A percentile compares a stretch with the other conserved stretches of the same genome.
Conservation (phyloP, 2,888 invertebrate genomes). For the Adelognathus sp. region DNA sequence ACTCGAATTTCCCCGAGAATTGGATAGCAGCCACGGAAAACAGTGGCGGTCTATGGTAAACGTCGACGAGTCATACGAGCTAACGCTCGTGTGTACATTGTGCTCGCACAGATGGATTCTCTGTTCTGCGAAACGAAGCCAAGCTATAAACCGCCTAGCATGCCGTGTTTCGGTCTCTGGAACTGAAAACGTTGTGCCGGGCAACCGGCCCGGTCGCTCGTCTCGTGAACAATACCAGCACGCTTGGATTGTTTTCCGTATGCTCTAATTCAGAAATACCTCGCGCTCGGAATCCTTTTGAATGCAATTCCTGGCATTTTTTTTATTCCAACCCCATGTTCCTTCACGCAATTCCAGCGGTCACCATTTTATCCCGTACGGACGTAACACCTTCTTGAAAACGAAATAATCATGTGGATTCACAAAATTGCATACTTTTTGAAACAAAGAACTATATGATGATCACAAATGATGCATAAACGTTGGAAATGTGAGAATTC, state of each 20-base stretch:
- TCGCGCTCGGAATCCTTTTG: neutral
- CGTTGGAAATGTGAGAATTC: too few relatives aligned
- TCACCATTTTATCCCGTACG: neutral
- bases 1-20: constrained; percentile 46
- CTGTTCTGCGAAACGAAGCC: constrained; percentile 7
- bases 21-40: constrained; percentile 48
- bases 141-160: neutral
- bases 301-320: neutral
- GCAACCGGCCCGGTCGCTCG: neutral
- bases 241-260: constrained; percentile 22
- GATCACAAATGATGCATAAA: too few relatives aligned
- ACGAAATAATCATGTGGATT: neutral
- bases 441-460: too few relatives aligned
- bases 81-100: constrained; percentile 1
- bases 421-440: neutral
- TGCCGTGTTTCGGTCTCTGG: constrained; percentile 36
- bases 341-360: neutral
- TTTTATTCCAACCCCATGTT: neutral
- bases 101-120: constrained; percentile 29
- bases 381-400: neutral
- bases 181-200: constrained; percentile 24
- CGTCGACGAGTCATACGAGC: constrained; percentile 33
- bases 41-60: constrained; percentile 47
- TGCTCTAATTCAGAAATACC: neutral
- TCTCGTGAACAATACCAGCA: constrained; percentile 3